phyloP scores from a whole-genome alignment of 1,140 invertebrate genomes.

The Drosophila burlai region DNA sequence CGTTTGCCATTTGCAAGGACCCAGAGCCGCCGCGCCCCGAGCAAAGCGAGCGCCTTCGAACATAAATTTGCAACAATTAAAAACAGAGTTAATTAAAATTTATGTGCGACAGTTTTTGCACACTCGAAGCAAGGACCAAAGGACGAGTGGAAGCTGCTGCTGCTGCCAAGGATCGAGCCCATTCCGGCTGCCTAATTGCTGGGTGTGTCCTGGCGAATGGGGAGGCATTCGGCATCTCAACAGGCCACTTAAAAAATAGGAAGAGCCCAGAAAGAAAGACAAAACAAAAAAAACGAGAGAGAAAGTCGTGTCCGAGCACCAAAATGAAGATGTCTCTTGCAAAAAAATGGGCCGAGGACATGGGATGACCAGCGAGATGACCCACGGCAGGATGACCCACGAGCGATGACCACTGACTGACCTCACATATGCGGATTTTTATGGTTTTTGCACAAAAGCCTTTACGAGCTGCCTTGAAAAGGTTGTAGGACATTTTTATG shows the following conservation, averaged over 20 bases:
- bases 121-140: slow-evolving; percentile 32
- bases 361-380: slow-evolving; percentile 9
- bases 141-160: slow-evolving; percentile 9
- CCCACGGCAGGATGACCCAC: slow-evolving; percentile 2
- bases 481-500: not conserved
- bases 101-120: slow-evolving; percentile 81
- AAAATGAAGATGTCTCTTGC: slow-evolving; percentile 11
- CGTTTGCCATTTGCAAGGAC: slow-evolving; percentile 65
- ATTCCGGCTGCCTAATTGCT: slow-evolving; percentile 63
- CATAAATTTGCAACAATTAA: slow-evolving; percentile 84
- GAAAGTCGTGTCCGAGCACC: slow-evolving; percentile 3
- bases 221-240: slow-evolving; percentile 46
- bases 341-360: slow-evolving; percentile 2
- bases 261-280: not conserved
- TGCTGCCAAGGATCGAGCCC: slow-evolving; percentile 39
- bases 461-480: not conserved
- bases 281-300: not conserved
- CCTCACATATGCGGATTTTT: slow-evolving; percentile 6
- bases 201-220: slow-evolving; percentile 63
- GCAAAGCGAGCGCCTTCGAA: slow-evolving; percentile 31
- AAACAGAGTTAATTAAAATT: slow-evolving; percentile 84
- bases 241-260: slow-evolving; percentile 46
- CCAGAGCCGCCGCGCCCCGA: not conserved
- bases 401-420: slow-evolving; percentile 9
- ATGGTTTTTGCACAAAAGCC: slow-evolving; percentile 13